Base-by-base conservation (phyloP, 1,140 invertebrate species). In the Hesperophylax magnus region DNA sequence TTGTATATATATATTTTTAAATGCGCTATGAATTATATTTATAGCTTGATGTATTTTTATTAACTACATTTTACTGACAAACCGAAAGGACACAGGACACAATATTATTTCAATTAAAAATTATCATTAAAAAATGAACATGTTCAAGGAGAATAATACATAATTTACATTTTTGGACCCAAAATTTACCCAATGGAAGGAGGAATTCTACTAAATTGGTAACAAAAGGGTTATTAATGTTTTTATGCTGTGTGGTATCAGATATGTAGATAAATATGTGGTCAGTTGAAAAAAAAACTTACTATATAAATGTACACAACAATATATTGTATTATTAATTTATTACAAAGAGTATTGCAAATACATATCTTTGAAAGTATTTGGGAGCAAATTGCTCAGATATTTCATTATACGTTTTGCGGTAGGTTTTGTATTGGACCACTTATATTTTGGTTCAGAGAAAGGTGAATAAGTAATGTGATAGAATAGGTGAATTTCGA, bases 101-200 rank as follows among this genome's bases (percentile, higher is more conserved):
- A 22, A 22, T 18, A 14, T 22, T 22, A 61, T 8, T 61, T 24
- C 24, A 24, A 20, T 61, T 20, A 61, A 61, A 61, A 22, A 24
- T 61, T 47, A 47, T 47, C 39, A 47, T 47, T 47, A 11, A 47
- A 11, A 61, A 58, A 58, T 58, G 56, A 61, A 22, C 24, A 61
- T 22, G 20, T 22, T 22, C 18, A 15, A 11, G 58, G 18, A 61
- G 18, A 22, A 24, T 61, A 24, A 61, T 14, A 47, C 9, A 11
- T 47, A 27, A 47, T 47, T 47, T 47, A 61, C 24, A 61, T 67
- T 31, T 27, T 67, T 67, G 63, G 63, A 67, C 63, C 63, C 63
- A 67, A 67, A 67, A 27, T 67, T 61, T 67, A 67, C 63, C 27
- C 63, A 34, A 67, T 27, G 27, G 27, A 34, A 67, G 39, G 39